Percentiles rank a stretch among this genome's conserved stretches.
These are phyloP conservation scores for Alcedo quadribrachys DNA, from an alignment of 2,797 vertebrate species.

Conservation along the genomic window DNA sequence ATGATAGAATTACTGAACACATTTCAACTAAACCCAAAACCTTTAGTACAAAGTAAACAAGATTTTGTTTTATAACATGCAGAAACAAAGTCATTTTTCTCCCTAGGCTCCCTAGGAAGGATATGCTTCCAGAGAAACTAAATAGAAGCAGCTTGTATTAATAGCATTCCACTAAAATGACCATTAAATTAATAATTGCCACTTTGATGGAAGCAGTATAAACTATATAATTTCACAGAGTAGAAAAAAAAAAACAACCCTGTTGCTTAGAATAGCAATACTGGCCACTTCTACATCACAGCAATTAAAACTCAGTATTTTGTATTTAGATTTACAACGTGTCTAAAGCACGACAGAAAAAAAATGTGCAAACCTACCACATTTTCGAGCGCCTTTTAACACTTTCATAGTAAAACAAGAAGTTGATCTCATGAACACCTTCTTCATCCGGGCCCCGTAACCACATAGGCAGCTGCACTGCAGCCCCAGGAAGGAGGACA, in stretches of 20 bases:
- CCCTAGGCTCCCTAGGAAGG: not conserved
- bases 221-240: not conserved
- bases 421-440: slow-evolving; percentile 98
- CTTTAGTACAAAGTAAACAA: not conserved
- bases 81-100: not conserved
- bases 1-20: not conserved
- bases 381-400: slow-evolving; percentile 87
- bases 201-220: not conserved
- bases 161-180: not conserved
- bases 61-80: not conserved
- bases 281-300: not conserved
- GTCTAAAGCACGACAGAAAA: not conserved
- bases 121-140: not conserved
- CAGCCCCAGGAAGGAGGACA: slow-evolving; percentile 88
- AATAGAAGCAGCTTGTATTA: fast-evolving
- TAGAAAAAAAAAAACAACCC: not conserved
- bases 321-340: not conserved
- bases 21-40: not conserved
- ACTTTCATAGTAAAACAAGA: slow-evolving; percentile 96
- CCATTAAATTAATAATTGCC: not conserved
- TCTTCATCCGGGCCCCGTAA: slow-evolving; percentile 94
- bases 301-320: not conserved
- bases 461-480: slow-evolving; percentile 94
- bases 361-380: slow-evolving; percentile 77
- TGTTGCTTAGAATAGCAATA: not conserved